phyloP scores from a whole-genome alignment of 2,888 invertebrate species.

The Bimastos eiseni region DNA sequence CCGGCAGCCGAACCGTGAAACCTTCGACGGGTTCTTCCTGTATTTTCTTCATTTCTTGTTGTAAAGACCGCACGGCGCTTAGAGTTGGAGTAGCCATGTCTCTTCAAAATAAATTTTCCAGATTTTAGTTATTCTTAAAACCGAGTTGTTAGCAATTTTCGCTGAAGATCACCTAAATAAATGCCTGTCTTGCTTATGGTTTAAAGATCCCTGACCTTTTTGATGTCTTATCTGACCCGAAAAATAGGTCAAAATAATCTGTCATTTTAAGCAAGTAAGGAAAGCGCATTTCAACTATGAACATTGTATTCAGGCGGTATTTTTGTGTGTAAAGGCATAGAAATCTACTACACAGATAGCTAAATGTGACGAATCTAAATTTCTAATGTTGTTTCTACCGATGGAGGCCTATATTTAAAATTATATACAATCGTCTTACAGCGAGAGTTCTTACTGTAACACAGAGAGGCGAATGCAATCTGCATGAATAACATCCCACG shows the following conservation, averaged over 20 bases:
- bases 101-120: neutral
- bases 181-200: neutral
- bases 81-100: conserved; percentile 33
- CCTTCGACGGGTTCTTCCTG: conserved; percentile 97
- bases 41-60: conserved; percentile 86
- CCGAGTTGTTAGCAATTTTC: neutral
- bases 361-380: no score
- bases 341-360: neutral
- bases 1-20: conserved; percentile 88
- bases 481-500: no score
- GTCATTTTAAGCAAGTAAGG: neutral
- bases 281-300: neutral
- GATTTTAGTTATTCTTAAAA: conserved; percentile 13
- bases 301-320: no score
- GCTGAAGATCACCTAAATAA: conserved; percentile 13
- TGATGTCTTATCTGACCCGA: neutral
- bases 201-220: neutral
- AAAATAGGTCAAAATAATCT: neutral
- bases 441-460: no score
- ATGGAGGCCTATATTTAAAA: no score
- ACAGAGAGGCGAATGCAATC: no score
- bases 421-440: no score
- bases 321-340: neutral
- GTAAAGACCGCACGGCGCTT: conserved; percentile 70
- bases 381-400: no score